Conservation (phyloP, 2,113 vertebrate species). For the Gallinago paraguaiae region DNA sequence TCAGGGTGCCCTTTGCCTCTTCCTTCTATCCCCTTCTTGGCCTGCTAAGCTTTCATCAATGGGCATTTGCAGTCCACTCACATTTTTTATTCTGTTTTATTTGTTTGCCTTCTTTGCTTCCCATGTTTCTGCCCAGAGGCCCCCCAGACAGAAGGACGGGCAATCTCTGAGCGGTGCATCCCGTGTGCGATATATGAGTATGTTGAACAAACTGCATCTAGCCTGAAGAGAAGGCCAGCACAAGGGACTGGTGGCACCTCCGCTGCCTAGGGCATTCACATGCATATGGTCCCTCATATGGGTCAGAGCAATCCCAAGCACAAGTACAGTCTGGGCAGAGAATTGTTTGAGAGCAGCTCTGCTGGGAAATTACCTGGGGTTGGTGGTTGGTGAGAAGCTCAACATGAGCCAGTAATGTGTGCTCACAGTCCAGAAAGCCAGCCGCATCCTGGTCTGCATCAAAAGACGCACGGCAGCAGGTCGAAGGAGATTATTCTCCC, state of each 20-base stretch:
- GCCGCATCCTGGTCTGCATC: not conserved
- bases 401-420: not conserved
- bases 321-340: not conserved
- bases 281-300: rapidly evolving
- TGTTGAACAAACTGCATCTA: not conserved
- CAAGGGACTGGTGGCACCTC: not conserved
- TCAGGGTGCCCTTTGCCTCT: not conserved
- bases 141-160: not conserved
- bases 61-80: rapidly evolving
- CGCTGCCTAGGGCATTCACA: not conserved
- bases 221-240: not conserved
- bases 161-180: not conserved
- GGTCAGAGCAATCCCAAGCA: not conserved
- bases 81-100: not conserved
- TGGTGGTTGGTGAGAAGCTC: not conserved
- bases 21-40: rapidly evolving
- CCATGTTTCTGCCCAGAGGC: rapidly evolving
- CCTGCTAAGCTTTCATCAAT: not conserved
- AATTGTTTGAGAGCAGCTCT: not conserved
- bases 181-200: not conserved
- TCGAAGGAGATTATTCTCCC: not conserved
- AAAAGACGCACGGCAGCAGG: not conserved
- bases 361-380: not conserved
- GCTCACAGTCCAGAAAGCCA: not conserved
- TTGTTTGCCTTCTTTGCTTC: not conserved